These are phyloP conservation scores for Prionchulus punctatus DNA, from an alignment of 2,888 invertebrate species.

Conservation along the genomic window DNA sequence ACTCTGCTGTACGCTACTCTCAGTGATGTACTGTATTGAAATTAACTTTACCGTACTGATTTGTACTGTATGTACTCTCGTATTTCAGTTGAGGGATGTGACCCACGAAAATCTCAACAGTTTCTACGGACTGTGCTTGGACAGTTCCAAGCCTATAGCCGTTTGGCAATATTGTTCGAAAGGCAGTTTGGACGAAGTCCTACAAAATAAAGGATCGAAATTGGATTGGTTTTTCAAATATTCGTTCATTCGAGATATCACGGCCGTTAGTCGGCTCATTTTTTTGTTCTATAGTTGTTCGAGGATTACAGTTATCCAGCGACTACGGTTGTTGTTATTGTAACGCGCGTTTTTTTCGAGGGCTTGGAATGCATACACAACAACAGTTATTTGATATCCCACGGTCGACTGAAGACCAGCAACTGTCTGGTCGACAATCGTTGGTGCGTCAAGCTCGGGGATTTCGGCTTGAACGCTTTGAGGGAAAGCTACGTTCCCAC, in stretches of 20 bases:
- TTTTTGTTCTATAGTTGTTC: background rate
- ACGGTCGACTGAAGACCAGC: slow-evolving; percentile 11
- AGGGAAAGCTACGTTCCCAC: background rate
- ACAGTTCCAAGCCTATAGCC: slow-evolving; percentile 19
- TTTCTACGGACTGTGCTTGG: slow-evolving; percentile 22
- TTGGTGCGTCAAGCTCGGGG: slow-evolving; percentile 10
- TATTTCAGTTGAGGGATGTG: slow-evolving; percentile 14
- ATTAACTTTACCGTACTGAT: no score
- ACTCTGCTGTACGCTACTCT: no score
- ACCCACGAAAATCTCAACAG: slow-evolving; percentile 23
- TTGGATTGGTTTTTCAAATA: slow-evolving; percentile 12
- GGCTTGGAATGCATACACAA: slow-evolving; percentile 10
- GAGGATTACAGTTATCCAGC: background rate
- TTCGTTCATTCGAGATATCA: slow-evolving; percentile 10
- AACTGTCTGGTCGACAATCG: slow-evolving; percentile 12
- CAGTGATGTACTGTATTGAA: no score
- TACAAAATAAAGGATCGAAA: background rate
- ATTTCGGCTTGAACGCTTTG: slow-evolving; percentile 7
- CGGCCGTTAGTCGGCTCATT: background rate
- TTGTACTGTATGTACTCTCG: no score
- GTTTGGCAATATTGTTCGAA: slow-evolving; percentile 22
- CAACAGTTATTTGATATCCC: background rate
- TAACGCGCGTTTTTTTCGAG: slow-evolving; percentile 1
- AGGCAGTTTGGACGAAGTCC: slow-evolving; percentile 13
- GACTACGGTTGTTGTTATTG: background rate